Evolutionary conservation across 2,888 invertebrate genomes (phyloP), one percentile per base, ranked within the genome.

Genomic region (Leptura quadrifasciata): DNA sequence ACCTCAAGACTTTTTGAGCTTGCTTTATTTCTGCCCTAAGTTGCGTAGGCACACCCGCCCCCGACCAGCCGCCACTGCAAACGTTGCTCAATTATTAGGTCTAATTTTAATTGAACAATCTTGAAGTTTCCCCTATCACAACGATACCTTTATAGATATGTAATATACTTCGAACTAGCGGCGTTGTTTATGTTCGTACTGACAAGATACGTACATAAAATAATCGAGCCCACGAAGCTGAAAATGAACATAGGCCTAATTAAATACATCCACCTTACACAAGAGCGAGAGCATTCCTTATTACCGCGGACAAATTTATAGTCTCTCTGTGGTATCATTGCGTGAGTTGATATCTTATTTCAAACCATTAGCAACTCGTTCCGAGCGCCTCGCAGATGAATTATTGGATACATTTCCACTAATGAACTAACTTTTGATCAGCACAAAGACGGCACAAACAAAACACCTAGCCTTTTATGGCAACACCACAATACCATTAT

Each of bases 331-430:
- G 85, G 86, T 88, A 88, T 88, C 88, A 88, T 88, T 89, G 89
- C 89, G 88, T 89, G 89, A 85, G 86, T 86, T 88, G 88, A 89
- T 89, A 89, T 89, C 89, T 89, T 89, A 89, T 89, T 89, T 89
- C 89, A 89, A 85, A 83, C 88, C 88, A 89, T 89, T 89, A 88
- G 88, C 85, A 85, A 87, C 86, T 86, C 84, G 86, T 84, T 84
- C 55, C 69, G 74, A 74, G 76, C 85, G 84, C 83, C 83, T 84
- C 81, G 74, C 79, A 83, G 86, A 88, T 88, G 88, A 88, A 88
- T 87, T 88, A 88, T 88, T 88, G 87, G 86, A 87, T 88, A 87
- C 86, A 86, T 88, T 88, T 88, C 86, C 87, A 87, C 88, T 89
- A 89, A 89, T 88, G 89, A 89, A 88, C 87, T 84, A 88, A 88